Evolutionary conservation across 2,888 invertebrate genomes (phyloP), one percentile per base, ranked within the genome.

Genomic region (Oscheius myriophilus): DNA sequence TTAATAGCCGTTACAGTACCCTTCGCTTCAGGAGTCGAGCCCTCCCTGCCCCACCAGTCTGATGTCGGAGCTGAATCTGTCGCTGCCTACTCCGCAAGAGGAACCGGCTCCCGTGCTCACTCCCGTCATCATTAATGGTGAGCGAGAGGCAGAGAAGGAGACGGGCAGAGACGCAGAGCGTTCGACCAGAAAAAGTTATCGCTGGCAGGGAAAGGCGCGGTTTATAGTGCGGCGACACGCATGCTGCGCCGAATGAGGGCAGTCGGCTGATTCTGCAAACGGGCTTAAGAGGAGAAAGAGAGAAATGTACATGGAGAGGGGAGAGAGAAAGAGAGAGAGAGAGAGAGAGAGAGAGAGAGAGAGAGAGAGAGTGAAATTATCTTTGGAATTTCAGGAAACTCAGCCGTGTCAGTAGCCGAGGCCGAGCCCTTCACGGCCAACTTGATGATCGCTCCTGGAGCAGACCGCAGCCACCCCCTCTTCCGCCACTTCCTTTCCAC

Each of bases 401-500:
- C 33, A 3, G 43, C 51, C 12, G 49, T 49, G 33, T 61, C 51
- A 3, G 61, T 51, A 6, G 61, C 61, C 25, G 61, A 61, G 18
- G 61, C 71, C 2, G 73, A 75, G 43, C 73, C 74, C 33, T 70
- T 82, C 61, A 76, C 80, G 11, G 67, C 70, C 23, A 80, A 70
- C 43, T 61, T 83, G 49, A 66, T 72, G 70, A 72, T 84, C 62
- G 70, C 79, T 9, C 72, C 84, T 43, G 79, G 71, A 18, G 73
- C 75, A 45, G 73, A 81, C 46, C 67, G 82, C 43, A 51, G 51
- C 41, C 81, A 84, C 63, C 79, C 83, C 33, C 71, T 80, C 7
- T 84, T 78, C 69, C 69, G 72, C 39, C 76, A 74, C 21, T 84
- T 85, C 70, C 63, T 84, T 41, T 68, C 72, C 45, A 78, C 78